A percentile compares a stretch with the other conserved stretches of the same genome.
Evolutionary conservation across 1,140 invertebrate species (phyloP).

Genomic region (Formica selysi): DNA sequence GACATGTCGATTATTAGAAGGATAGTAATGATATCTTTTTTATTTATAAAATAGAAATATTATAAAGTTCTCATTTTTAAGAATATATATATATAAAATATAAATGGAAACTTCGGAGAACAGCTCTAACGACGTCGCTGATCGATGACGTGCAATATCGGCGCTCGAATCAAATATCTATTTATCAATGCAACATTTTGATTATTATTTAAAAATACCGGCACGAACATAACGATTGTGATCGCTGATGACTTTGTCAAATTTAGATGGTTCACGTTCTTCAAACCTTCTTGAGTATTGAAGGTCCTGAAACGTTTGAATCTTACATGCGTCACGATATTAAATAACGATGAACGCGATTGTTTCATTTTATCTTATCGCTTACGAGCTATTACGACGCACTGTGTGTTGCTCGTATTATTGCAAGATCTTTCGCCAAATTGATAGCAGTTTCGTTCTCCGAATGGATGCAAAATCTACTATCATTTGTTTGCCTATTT

Average conservation of each 20-base stretch:
- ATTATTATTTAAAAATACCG: neutral
- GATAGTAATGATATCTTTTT: neutral
- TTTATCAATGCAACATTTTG: neutral
- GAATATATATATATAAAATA: neutral
- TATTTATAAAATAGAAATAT: neutral
- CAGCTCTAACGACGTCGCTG: neutral
- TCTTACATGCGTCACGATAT: constrained; percentile 11
- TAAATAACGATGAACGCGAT: constrained; percentile 49
- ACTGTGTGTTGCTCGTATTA: constrained; percentile 23
- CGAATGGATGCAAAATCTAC: neutral
- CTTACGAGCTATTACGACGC: constrained; percentile 51
- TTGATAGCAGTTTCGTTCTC: neutral
- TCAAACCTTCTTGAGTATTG: neutral
- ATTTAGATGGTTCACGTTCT: neutral
- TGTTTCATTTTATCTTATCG: constrained; percentile 52
- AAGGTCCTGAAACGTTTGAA: neutral
- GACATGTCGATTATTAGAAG: neutral
- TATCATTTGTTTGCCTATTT: neutral
- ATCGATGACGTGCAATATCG: neutral
- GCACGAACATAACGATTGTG: too few relatives aligned
- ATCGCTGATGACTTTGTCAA: neutral
- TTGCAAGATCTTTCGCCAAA: constrained; percentile 31
- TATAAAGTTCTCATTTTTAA: neutral
- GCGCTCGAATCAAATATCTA: neutral
- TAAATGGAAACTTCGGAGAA: neutral